These are phyloP conservation scores for Scartelaos histophorus DNA, from an alignment of 2,113 vertebrate species.

Conservation along the genomic window DNA sequence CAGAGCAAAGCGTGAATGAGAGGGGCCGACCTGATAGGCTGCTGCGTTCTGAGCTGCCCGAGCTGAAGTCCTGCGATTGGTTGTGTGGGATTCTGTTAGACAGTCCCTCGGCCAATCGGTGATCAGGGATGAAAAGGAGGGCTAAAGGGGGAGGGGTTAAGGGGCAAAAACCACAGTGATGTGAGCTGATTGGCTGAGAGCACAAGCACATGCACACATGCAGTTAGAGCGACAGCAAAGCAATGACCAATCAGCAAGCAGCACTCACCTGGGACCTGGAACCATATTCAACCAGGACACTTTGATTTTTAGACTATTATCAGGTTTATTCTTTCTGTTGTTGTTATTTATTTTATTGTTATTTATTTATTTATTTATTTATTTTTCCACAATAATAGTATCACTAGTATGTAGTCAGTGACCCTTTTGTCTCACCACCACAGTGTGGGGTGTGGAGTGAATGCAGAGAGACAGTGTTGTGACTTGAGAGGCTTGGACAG, in stretches of 20 bases:
- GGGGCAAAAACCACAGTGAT: slow-evolving; percentile 96
- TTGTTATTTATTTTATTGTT: too few relatives aligned
- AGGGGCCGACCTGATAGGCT: slow-evolving; percentile 98
- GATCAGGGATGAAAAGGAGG: slow-evolving; percentile 99
- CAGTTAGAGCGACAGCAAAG: slow-evolving; percentile 83
- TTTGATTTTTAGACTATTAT: too few relatives aligned
- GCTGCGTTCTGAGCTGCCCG: slow-evolving; percentile 99
- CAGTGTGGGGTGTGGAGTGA: too few relatives aligned
- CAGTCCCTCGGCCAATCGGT: slow-evolving; percentile 99
- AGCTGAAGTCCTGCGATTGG: slow-evolving; percentile 99
- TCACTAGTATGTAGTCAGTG: too few relatives aligned
- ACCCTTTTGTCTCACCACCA: too few relatives aligned
- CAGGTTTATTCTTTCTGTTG: too few relatives aligned
- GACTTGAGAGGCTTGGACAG: too few relatives aligned
- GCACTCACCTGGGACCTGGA: neutral
- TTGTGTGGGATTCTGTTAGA: slow-evolving; percentile 99
- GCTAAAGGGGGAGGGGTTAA: slow-evolving; percentile 96
- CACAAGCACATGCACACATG: slow-evolving; percentile 96
- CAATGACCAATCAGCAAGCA: slow-evolving; percentile 20
- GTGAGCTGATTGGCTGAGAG: slow-evolving; percentile 91
- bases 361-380: too few relatives aligned
- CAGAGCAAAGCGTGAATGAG: slow-evolving; percentile 52
- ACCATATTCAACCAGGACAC: neutral
- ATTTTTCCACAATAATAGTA: too few relatives aligned
- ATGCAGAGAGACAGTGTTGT: too few relatives aligned